Percentiles rank a stretch among this genome's conserved stretches.
phyloP scores from a whole-genome alignment of 2,113 vertebrate genomes.

The Girardinichthys multiradiatus region DNA sequence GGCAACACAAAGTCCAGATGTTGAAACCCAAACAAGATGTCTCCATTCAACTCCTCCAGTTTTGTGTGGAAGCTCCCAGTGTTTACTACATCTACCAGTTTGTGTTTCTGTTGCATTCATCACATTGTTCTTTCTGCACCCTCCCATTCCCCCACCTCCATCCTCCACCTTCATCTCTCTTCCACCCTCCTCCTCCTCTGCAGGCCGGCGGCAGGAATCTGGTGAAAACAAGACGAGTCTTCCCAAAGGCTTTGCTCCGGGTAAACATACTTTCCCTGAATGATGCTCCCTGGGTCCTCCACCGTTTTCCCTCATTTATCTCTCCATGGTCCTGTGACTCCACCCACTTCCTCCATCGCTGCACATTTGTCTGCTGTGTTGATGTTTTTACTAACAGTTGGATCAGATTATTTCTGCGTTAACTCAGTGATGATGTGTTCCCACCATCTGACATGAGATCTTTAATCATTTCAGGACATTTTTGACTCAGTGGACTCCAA shows the following conservation, averaged over 20 bases:
- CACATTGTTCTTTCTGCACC: slow-evolving; percentile 62
- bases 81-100: no score
- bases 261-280: slow-evolving; percentile 69
- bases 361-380: not conserved
- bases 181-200: slow-evolving; percentile 47
- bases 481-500: no score
- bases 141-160: slow-evolving; percentile 12
- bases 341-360: not conserved
- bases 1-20: no score
- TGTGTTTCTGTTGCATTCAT: slow-evolving; percentile 43
- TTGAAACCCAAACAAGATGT: no score
- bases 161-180: slow-evolving; percentile 40
- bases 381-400: not conserved
- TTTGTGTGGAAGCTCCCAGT: no score
- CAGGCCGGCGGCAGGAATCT: slow-evolving; percentile 81
- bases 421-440: no score
- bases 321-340: not conserved
- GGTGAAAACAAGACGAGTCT: slow-evolving; percentile 81
- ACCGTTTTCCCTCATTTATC: not conserved
- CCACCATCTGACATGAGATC: no score
- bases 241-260: slow-evolving; percentile 79
- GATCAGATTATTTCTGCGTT: not conserved
- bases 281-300: slow-evolving; percentile 27
- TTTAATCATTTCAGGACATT: no score
- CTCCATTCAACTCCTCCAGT: no score